Evolutionary conservation across 2,797 vertebrate species (phyloP).

Genomic region (Eptatretus atami): DNA sequence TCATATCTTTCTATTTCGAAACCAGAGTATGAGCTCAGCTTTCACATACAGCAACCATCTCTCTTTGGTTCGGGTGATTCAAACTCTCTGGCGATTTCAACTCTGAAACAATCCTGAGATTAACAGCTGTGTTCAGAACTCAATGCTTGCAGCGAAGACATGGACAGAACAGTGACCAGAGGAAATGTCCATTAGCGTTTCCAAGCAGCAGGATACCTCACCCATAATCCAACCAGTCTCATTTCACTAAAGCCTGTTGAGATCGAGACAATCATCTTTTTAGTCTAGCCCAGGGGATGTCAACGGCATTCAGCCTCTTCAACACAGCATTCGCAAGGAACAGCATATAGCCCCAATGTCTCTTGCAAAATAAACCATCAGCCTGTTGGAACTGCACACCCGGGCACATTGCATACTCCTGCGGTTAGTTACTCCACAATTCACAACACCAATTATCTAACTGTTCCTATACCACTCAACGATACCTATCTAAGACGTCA

Average conservation of each 20-base stretch:
- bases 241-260: background rate
- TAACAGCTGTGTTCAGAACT: conserved; percentile 4
- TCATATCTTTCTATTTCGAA: conserved; percentile 38
- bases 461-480: conserved; percentile 92
- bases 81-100: background rate
- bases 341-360: background rate
- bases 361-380: background rate
- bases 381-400: conserved; percentile 22
- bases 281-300: background rate
- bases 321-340: background rate
- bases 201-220: background rate
- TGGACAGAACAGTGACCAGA: conserved; percentile 5
- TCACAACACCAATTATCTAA: conserved; percentile 91
- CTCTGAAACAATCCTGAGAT: conserved; percentile 2
- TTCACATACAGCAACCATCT: conserved; percentile 9
- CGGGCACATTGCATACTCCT: conserved; percentile 49
- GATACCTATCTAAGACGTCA: conserved; percentile 35
- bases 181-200: background rate
- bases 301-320: background rate
- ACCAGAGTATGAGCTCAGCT: conserved; percentile 56
- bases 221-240: background rate
- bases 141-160: background rate
- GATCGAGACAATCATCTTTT: background rate
- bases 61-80: background rate
- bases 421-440: conserved; percentile 99